Conservation (phyloP, 2,888 invertebrate species). For the Drosophila tanythrix region DNA sequence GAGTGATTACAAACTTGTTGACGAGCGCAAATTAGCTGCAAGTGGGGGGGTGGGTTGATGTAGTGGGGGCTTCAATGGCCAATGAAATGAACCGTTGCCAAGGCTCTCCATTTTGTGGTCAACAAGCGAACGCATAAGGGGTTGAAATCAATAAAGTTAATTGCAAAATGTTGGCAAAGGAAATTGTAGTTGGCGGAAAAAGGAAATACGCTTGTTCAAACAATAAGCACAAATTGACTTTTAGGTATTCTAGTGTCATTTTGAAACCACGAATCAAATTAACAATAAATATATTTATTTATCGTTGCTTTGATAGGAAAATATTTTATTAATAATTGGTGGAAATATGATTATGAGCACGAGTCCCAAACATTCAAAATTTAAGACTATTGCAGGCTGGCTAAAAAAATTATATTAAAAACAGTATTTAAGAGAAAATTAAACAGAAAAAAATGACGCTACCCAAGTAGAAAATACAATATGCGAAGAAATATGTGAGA, state of each 20-base stretch:
- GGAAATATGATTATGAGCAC: not conserved
- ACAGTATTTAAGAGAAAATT: no score
- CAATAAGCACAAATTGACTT: not conserved
- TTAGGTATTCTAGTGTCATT: not conserved
- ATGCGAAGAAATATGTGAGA: not conserved
- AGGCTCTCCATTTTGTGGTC: conserved; percentile 31
- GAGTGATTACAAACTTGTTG: conserved; percentile 69
- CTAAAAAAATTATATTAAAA: no score
- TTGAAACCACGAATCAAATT: not conserved
- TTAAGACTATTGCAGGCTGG: not conserved
- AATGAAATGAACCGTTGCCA: conserved; percentile 27
- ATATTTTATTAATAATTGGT: not conserved
- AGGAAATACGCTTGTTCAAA: not conserved
- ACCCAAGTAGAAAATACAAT: no score
- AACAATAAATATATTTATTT: not conserved
- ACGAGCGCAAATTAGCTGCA: conserved; percentile 61
- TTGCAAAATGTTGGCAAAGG: not conserved
- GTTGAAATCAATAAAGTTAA: conserved; percentile 33
- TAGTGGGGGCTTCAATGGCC: not conserved
- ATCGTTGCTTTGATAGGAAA: not conserved
- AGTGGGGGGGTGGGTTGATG: not conserved
- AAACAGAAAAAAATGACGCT: no score
- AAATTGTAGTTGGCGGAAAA: not conserved
- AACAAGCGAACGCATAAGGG: conserved; percentile 5
- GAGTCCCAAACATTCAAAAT: not conserved